Conservation (phyloP, 2,113 vertebrate species). For the Bagarius yarrelli region DNA sequence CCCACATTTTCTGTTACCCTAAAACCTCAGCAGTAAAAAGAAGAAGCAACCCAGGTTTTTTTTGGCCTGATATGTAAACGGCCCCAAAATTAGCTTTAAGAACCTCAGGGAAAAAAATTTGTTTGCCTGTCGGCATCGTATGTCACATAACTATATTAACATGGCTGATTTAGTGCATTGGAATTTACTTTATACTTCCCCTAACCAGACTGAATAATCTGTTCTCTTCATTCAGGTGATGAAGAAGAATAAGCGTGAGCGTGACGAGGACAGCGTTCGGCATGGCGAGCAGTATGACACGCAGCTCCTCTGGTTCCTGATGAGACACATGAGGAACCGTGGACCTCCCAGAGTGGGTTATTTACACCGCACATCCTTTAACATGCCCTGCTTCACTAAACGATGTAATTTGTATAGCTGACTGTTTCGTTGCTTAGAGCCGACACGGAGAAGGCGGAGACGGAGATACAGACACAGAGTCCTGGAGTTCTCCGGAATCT, state of each 20-base stretch:
- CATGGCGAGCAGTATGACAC: conserved; percentile 92
- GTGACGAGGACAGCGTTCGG: conserved; percentile 87
- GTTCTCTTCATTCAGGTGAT: conserved; percentile 74
- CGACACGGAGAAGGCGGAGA: conserved; percentile 80
- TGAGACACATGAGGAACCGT: conserved; percentile 93
- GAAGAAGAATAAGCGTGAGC: conserved; percentile 94
- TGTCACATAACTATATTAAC: no score
- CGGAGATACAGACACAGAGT: conserved; percentile 80
- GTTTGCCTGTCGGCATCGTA: no score
- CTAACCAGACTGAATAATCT: no score
- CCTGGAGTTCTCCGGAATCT: conserved; percentile 86
- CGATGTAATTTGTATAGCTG: neutral
- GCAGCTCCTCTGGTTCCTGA: conserved; percentile 95
- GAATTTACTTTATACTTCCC: no score
- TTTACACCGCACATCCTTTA: neutral
- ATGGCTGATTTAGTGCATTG: no score
- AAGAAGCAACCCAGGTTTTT: no score
- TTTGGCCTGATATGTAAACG: no score
- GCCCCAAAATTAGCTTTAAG: no score
- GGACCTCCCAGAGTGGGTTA: conserved; percentile 81
- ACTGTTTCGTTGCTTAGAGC: conserved; percentile 49
- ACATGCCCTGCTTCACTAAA: neutral
- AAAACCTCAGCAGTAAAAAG: no score
- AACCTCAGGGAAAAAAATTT: no score
- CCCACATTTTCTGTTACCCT: no score